Conservation (phyloP, 2,113 vertebrate species). For the Acanthisitta chloris region DNA sequence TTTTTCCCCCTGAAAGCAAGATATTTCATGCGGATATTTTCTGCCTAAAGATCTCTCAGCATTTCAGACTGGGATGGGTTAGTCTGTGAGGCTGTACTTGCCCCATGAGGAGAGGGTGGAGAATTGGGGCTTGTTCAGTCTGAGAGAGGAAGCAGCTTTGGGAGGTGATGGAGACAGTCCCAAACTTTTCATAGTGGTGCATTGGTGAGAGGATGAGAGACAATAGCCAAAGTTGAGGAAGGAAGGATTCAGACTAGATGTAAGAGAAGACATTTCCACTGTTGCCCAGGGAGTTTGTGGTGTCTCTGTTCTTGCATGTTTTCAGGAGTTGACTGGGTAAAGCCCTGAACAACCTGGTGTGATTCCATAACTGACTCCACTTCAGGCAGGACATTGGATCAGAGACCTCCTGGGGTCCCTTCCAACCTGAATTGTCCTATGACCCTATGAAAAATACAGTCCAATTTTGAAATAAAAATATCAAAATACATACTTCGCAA, state of each 20-base stretch:
- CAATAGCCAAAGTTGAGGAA: background rate
- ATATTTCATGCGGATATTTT: background rate
- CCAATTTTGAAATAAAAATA: background rate
- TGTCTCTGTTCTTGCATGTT: background rate
- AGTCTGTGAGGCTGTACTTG: background rate
- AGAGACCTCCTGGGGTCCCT: background rate
- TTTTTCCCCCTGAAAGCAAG: background rate
- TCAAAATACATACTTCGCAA: background rate
- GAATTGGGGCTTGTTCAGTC: background rate
- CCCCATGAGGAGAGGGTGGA: background rate
- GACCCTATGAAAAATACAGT: background rate
- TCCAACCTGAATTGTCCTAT: background rate
- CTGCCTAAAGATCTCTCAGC: background rate
- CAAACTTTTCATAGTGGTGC: background rate
- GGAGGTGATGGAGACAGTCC: fast-evolving
- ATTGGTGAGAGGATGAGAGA: background rate
- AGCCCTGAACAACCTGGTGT: background rate
- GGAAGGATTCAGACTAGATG: background rate
- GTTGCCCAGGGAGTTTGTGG: background rate
- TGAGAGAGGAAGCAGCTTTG: background rate
- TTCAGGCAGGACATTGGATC: background rate
- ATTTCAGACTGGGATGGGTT: background rate
- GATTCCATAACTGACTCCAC: background rate
- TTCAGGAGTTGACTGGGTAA: background rate
- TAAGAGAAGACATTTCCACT: background rate